Evolutionary conservation across 2,113 vertebrate genomes (phyloP).

Genomic region (Dromas ardeola): DNA sequence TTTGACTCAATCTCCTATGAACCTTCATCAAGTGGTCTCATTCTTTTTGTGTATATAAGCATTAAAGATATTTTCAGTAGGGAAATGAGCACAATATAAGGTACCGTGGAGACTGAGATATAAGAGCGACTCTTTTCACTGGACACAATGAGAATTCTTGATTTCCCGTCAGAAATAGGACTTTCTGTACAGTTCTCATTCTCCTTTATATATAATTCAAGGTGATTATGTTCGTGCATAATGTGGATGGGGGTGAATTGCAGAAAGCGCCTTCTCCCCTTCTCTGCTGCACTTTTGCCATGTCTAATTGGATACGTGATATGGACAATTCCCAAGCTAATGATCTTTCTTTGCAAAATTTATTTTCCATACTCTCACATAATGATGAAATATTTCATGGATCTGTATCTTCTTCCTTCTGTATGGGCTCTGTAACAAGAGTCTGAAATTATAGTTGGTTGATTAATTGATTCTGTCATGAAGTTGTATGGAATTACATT

Average conservation of each 20-base stretch:
- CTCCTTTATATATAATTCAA: not conserved
- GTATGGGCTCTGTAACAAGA: not conserved
- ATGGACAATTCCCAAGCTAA: not conserved
- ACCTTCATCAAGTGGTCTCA: too few species aligned
- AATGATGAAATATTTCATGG: slow-evolving; percentile 37
- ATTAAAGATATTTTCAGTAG: not conserved
- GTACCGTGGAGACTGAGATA: not conserved
- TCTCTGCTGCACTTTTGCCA: not conserved
- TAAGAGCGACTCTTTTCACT: not conserved
- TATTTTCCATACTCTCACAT: not conserved
- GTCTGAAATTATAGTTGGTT: slow-evolving; percentile 23
- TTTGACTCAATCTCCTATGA: not conserved
- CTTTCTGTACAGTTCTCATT: not conserved
- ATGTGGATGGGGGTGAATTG: not conserved
- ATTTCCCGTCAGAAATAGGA: not conserved
- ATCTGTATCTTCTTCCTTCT: not conserved
- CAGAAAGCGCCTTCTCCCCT: not conserved
- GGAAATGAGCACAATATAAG: rapidly evolving
- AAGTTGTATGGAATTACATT: slow-evolving; percentile 68
- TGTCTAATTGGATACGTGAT: not conserved
- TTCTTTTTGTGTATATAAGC: not conserved
- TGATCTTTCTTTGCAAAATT: slow-evolving; percentile 17
- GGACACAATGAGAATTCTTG: too few species aligned
- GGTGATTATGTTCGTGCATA: not conserved
- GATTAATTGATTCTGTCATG: slow-evolving; percentile 75